Percentiles rank a stretch among this genome's conserved stretches.
phyloP scores from a whole-genome alignment of 2,888 invertebrate species.

The Lordiphosa andalusiaca region DNA sequence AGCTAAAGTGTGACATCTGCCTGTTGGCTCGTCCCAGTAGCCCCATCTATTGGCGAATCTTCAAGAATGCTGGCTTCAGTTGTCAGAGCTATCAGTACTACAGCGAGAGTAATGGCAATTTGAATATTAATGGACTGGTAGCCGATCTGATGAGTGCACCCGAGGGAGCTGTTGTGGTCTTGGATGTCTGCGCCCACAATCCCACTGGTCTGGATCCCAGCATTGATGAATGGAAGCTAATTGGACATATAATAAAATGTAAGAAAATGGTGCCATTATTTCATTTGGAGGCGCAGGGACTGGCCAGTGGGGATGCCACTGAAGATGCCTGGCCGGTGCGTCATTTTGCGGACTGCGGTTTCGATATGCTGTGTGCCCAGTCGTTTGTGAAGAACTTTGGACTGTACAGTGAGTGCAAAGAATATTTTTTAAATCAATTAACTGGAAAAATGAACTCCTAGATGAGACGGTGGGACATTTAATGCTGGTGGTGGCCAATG shows the following conservation, averaged over 20 bases:
- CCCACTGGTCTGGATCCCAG: constrained; percentile 39
- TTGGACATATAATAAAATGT: constrained; percentile 46
- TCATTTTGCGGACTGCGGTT: constrained; percentile 39
- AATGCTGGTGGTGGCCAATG: constrained; percentile 34
- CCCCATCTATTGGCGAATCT: constrained; percentile 22
- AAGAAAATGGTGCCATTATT: constrained; percentile 49
- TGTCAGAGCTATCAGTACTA: constrained; percentile 41
- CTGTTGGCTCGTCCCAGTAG: constrained; percentile 33
- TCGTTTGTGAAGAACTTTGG: constrained; percentile 50
- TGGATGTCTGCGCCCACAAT: constrained; percentile 48
- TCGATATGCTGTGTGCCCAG: constrained; percentile 42
- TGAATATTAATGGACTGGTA: constrained; percentile 47
- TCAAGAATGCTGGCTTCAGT: constrained; percentile 30
- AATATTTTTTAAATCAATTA: neutral
- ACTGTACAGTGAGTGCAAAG: constrained; percentile 35
- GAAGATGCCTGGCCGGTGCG: constrained; percentile 44
- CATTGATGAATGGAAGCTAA: constrained; percentile 48
- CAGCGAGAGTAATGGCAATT: constrained; percentile 14
- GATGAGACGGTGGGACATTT: constrained; percentile 43
- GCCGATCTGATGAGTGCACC: constrained; percentile 49
- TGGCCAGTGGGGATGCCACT: constrained; percentile 31
- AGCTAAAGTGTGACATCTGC: constrained; percentile 33
- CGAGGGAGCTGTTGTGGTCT: constrained; percentile 37
- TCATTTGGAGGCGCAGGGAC: constrained; percentile 40
- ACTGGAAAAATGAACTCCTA: neutral